A percentile compares a stretch with the other conserved stretches of the same genome.
These are phyloP conservation scores for Papilio xuthus DNA, from an alignment of 1,140 invertebrate species.

Conservation along the genomic window DNA sequence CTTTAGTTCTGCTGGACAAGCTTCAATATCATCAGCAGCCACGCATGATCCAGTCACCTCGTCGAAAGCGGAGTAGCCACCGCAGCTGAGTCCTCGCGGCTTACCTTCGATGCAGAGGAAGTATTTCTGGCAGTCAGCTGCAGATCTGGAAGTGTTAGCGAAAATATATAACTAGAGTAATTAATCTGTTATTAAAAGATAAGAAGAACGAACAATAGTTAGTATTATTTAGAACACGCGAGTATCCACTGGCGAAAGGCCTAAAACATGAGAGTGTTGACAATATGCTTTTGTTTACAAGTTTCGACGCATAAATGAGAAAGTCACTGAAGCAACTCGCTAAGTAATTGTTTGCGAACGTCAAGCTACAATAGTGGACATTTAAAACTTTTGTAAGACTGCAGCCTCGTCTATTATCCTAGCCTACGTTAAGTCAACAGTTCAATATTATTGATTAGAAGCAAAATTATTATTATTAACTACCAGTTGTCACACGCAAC, in stretches of 20 bases:
- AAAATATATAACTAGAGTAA: neutral
- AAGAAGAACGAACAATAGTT: neutral
- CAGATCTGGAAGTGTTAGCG: conserved; percentile 71
- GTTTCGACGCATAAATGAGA: neutral
- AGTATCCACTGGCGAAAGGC: no score
- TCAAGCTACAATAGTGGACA: neutral
- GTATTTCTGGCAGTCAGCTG: conserved; percentile 89
- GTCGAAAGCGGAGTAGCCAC: conserved; percentile 90
- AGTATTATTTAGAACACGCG: no score
- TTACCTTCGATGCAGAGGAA: conserved; percentile 90
- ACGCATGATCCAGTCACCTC: conserved; percentile 88
- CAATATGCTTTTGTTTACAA: no score
- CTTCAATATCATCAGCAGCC: conserved; percentile 66
- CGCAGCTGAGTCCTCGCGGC: conserved; percentile 87
- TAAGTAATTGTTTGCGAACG: neutral
- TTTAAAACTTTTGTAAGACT: no score
- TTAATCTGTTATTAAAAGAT: neutral
- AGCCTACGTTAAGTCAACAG: neutral
- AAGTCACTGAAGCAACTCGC: no score
- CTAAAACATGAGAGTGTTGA: no score
- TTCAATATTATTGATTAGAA: neutral
- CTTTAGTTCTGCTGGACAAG: conserved; percentile 63
- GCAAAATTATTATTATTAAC: no score
- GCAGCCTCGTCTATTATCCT: no score
- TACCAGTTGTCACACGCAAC: no score